A percentile compares a stretch with the other conserved stretches of the same genome.
phyloP scores from a whole-genome alignment of 2,797 vertebrate genomes.

The Gallinago stenura region DNA sequence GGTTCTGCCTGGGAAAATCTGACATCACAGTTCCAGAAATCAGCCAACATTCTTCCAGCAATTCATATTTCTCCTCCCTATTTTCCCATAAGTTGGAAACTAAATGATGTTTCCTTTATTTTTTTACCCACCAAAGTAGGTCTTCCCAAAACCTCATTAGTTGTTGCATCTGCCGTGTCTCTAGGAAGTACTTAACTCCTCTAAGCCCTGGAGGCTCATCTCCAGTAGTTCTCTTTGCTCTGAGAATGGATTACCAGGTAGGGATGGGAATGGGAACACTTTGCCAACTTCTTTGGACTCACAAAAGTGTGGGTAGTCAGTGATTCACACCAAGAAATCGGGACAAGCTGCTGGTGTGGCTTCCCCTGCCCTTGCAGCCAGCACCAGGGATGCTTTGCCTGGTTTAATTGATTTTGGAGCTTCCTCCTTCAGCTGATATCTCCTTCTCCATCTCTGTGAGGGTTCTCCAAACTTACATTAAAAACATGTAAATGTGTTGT shows the following conservation, averaged over 20 bases:
- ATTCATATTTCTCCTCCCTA: neutral
- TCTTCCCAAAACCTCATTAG: neutral
- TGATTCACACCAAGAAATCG: rapidly evolving
- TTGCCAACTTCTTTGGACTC: neutral
- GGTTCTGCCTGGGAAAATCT: neutral
- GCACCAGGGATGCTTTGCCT: neutral
- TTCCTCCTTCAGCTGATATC: neutral
- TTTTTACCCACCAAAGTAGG: neutral
- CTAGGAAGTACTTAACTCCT: neutral
- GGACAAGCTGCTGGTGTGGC: neutral
- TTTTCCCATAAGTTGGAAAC: neutral
- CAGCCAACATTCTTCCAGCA: neutral
- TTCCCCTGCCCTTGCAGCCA: neutral
- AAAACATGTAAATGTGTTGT: neutral
- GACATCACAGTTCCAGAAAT: neutral
- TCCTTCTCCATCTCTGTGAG: neutral
- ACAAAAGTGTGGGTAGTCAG: neutral
- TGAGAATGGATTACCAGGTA: neutral
- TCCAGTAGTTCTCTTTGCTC: neutral
- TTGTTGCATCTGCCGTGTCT: rapidly evolving
- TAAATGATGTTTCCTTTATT: neutral
- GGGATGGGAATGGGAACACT: neutral
- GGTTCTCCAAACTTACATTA: neutral
- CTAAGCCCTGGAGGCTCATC: neutral
- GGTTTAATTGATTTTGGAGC: neutral